Evolutionary conservation across 1,140 invertebrate species (phyloP), one percentile per base, ranked within the genome.

Genomic region (Triops longicaudatus): DNA sequence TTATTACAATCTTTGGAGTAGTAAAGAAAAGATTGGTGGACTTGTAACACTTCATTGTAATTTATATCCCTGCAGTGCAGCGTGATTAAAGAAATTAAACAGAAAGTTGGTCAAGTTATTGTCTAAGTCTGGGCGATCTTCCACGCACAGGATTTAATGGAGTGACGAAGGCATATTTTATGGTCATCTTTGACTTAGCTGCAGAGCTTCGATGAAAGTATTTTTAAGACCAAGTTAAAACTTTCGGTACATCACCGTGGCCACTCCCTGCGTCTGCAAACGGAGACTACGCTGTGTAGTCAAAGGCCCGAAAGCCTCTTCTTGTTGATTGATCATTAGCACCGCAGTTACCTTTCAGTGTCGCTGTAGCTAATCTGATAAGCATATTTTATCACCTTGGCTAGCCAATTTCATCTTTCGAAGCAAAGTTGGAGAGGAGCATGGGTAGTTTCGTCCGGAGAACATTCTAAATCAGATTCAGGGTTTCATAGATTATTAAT

Each of bases 321-420:
- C 22, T 63, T 22, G 22, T 63, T 63, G 50, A 63, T 63, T 63
- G 50, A 63, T 22, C 50, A 63, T 63, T 63, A 63, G 50, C 50
- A 22, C 50, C 50, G 50, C 50, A 63, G 50, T 63, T 63, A 63
- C 50, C 50, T 63, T 63, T 63, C 50, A 63, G n/a, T 63, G 50
- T 63, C 50, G 50, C 50, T 63, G 50, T 17, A 63, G 50, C 50
- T 63, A 63, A 63, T 63, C 50, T 63, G 50, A 63, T 63, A 63
- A 63, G 50, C 50, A 22, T 63, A 63, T 22, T 63, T 63, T 63
- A 63, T 63, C 50, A 63, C 50, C 50, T 63, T 63, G 50, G 50
- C 50, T 22, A 63, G 5, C 17, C 50, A 63, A 5, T n/a, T 17
- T 63, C 22, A 17, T 6, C 50, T 17, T 63, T 63, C 14, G n/a